Base-by-base conservation (phyloP, 2,888 invertebrate genomes). In the Fragum fragum region DNA sequence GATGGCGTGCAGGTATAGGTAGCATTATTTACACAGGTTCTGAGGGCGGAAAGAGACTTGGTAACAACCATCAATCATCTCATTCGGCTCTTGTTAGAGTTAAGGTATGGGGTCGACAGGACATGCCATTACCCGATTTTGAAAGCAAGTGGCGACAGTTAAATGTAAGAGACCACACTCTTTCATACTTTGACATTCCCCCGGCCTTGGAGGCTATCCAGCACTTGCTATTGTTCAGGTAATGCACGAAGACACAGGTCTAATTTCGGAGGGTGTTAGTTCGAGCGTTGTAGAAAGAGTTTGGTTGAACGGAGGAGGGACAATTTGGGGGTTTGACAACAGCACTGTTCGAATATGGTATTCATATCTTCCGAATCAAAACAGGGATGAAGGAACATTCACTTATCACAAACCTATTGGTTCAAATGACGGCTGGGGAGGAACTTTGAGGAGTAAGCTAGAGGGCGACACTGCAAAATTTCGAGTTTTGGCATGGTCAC, bases 231-330 rank as follows among this genome's bases (percentile, higher is more conserved):
- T 47, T 29, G 69, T 81, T 28, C 81, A 81, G 39, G 29, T 81
- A 18, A 39, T 57, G 5, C 42, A 52, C 23, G n/a, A 14, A 18
- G 9, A 26, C 6, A 23, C 61, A 0, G 21, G 29, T n/a, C 16
- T 73, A 0, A 72, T 81, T 11, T 81, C 81, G n/a, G 81, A 81
- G 28, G 76, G 81, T 6, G 52, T 76, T 6, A 76, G 81, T 11
- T 28, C 77, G 0, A 55, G 69, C 18, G 47, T 61, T 5, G 3
- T 3, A 1, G 0, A 0, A 11, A 42, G 59, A 2, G 47, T 18
- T 6, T 42, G 55, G 16, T 42, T 71, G n/a, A 53, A 71, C 14
- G 66, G 23, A 5, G 83, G 83, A 1, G 83, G 83, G 0, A 69
- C 72, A 9, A 57, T 78, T 2, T 75, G 74, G 47, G 79, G 68